Percentiles rank a stretch among this genome's conserved stretches.
Evolutionary conservation across 2,113 vertebrate genomes (phyloP).

Genomic region (Nycticryphes semicollaris): DNA sequence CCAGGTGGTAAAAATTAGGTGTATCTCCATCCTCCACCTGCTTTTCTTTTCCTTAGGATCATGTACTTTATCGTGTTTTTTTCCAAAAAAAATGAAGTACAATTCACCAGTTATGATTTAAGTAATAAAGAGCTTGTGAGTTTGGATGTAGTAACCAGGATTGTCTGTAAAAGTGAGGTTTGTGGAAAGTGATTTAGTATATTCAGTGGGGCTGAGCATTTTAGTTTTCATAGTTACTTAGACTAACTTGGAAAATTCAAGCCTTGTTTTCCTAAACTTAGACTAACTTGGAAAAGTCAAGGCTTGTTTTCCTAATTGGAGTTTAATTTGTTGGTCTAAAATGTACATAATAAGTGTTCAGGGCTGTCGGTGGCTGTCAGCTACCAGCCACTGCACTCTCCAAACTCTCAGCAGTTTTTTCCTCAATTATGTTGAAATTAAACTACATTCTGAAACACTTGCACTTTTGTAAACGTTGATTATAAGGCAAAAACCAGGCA

Average conservation of each 20-base stretch:
- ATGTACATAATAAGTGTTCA: neutral
- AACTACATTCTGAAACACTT: neutral
- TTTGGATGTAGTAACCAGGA: neutral
- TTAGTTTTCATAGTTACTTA: neutral
- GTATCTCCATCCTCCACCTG: neutral
- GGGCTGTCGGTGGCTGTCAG: neutral
- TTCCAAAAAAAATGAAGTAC: neutral
- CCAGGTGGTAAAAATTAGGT: slow-evolving; percentile 12
- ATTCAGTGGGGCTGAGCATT: neutral
- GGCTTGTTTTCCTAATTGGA: neutral
- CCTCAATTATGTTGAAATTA: neutral
- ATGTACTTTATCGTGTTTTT: slow-evolving; percentile 10
- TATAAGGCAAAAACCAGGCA: neutral
- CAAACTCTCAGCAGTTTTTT: neutral
- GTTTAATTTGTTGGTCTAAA: neutral
- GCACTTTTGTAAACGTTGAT: neutral
- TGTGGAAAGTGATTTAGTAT: neutral
- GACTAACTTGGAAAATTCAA: neutral
- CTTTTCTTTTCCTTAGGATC: slow-evolving; percentile 7
- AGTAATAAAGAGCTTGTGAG: neutral
- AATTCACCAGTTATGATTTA: neutral
- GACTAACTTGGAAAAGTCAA: neutral
- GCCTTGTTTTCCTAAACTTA: neutral
- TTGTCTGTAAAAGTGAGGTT: neutral
- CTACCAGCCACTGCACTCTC: neutral